These are phyloP conservation scores for Oncopodura yosiiana DNA, from an alignment of 1,140 invertebrate genomes.

Conservation along the genomic window DNA sequence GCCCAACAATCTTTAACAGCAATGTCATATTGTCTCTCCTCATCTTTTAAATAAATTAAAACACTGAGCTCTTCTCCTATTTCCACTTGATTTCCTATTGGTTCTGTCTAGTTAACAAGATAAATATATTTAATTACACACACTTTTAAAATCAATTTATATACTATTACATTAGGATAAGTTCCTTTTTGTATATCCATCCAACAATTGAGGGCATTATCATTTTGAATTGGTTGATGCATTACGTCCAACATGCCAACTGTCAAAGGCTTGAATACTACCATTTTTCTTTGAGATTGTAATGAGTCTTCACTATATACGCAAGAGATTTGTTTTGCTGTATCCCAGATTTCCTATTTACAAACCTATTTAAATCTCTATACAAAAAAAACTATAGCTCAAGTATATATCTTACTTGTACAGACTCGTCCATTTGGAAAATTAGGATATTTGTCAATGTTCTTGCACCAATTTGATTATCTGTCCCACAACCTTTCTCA, in stretches of 20 bases:
- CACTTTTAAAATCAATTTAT: no score
- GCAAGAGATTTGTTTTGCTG: constrained; percentile 53
- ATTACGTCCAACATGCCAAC: constrained; percentile 61
- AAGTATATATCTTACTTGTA: constrained; percentile 43
- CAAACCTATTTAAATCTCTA: background rate
- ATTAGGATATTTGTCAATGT: constrained; percentile 54
- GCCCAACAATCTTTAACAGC: constrained; percentile 62
- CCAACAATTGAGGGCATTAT: constrained; percentile 60
- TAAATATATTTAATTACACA: background rate
- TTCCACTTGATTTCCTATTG: constrained; percentile 52
- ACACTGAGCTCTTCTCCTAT: constrained; percentile 61
- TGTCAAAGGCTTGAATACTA: constrained; percentile 57
- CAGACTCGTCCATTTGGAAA: constrained; percentile 53
- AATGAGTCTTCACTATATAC: constrained; percentile 37
- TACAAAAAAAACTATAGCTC: background rate
- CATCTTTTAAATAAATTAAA: constrained; percentile 57
- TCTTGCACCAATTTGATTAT: constrained; percentile 44
- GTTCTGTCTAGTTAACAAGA: constrained; percentile 42
- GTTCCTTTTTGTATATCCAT: constrained; percentile 63
- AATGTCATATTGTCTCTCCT: constrained; percentile 53
- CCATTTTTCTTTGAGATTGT: constrained; percentile 49
- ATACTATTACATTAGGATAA: constrained; percentile 51
- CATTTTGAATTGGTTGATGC: constrained; percentile 51
- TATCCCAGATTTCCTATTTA: constrained; percentile 48
- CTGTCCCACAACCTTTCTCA: constrained; percentile 50